phyloP scores from a whole-genome alignment of 2,888 invertebrate species.

The Phengaris alcon region DNA sequence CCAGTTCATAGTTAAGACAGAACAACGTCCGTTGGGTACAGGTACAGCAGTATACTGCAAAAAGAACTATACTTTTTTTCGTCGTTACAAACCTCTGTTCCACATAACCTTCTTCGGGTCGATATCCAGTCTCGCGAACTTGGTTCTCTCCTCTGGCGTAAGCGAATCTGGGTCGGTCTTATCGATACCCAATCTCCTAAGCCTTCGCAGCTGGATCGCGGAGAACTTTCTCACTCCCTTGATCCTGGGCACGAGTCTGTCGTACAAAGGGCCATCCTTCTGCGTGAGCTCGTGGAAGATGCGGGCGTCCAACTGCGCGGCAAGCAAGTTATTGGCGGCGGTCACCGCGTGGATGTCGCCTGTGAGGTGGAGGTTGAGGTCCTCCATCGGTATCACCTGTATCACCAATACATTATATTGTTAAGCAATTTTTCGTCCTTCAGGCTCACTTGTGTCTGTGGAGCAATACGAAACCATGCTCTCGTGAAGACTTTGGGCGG shows the following conservation, averaged over 20 bases:
- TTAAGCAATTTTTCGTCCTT: background rate
- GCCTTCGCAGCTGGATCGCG: conserved; percentile 88
- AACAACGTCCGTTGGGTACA: too few relatives aligned
- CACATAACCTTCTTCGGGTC: conserved; percentile 94
- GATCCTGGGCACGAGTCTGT: conserved; percentile 90
- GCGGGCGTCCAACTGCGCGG: conserved; percentile 97
- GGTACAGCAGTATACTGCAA: too few relatives aligned
- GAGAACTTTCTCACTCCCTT: conserved; percentile 92
- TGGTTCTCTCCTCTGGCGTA: conserved; percentile 86
- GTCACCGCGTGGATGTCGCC: conserved; percentile 99
- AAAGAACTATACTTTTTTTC: too few relatives aligned
- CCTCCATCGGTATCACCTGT: conserved; percentile 98
- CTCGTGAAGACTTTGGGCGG: too few relatives aligned
- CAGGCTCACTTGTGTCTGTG: too few relatives aligned
- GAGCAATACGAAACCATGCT: too few relatives aligned
- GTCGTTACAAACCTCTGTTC: conserved; percentile 85
- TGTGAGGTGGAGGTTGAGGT: conserved; percentile 98
- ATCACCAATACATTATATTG: background rate
- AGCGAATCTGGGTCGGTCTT: conserved; percentile 91
- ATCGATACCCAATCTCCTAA: conserved; percentile 86
- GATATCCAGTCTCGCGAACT: conserved; percentile 93
- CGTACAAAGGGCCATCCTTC: conserved; percentile 89
- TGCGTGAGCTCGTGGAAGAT: conserved; percentile 98
- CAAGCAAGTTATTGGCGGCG: conserved; percentile 97
- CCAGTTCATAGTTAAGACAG: too few relatives aligned